Percentiles rank a stretch among this genome's conserved stretches.
Evolutionary conservation across 2,888 invertebrate genomes (phyloP).

Genomic region (Eupithecia dodoneata): DNA sequence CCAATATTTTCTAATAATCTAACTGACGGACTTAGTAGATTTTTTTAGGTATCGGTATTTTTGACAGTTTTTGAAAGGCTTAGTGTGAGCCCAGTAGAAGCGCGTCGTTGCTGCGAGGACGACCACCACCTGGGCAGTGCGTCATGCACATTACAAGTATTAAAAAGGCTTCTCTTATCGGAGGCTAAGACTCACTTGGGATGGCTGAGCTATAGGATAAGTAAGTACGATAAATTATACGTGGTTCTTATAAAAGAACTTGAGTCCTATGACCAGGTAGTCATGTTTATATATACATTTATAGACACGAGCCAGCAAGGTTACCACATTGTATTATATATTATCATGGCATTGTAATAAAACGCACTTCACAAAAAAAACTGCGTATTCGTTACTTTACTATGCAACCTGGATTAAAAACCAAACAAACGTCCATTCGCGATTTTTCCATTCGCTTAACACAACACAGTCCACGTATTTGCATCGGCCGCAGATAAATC

Average conservation of each 20-base stretch:
- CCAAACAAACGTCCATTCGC: conserved; percentile 3
- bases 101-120: too few species aligned
- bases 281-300: too few species aligned
- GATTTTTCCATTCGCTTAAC: conserved; percentile 8
- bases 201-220: neutral
- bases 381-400: neutral
- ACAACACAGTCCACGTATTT: conserved; percentile 4
- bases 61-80: too few species aligned
- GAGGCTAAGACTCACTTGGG: neutral
- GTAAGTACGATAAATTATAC: too few species aligned
- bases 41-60: too few species aligned
- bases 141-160: neutral
- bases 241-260: too few species aligned
- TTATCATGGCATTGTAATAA: neutral
- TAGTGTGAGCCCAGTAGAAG: too few species aligned
- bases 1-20: too few species aligned
- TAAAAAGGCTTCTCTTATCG: neutral
- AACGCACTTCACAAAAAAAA: neutral
- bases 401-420: neutral
- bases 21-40: too few species aligned
- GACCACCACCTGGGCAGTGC: too few species aligned
- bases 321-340: neutral
- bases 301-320: neutral
- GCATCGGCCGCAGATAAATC: conserved; percentile 19
- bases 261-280: too few species aligned